Percentiles rank a stretch among this genome's conserved stretches.
These are phyloP conservation scores for Drosophila affinis DNA, from an alignment of 2,888 invertebrate genomes.

Conservation along the genomic window DNA sequence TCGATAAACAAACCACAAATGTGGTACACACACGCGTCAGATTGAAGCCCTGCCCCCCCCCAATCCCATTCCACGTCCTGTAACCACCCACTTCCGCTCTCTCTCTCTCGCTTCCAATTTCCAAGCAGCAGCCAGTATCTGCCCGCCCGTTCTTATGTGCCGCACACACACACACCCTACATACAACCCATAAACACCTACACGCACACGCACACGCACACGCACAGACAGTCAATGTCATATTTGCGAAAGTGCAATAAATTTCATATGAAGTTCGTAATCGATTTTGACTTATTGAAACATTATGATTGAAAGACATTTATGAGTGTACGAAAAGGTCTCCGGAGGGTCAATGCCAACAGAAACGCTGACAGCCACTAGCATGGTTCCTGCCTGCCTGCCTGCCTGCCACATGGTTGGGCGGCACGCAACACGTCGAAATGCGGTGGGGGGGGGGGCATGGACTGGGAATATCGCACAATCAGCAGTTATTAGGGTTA, in stretches of 20 bases:
- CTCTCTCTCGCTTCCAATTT: too few relatives aligned
- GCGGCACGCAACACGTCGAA: conserved; percentile 50
- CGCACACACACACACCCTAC: conserved; percentile 1
- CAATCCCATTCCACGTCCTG: background rate
- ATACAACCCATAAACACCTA: background rate
- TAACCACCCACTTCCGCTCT: background rate
- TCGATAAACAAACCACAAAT: conserved; percentile 55
- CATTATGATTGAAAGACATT: conserved; percentile 83
- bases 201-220: conserved; percentile 13
- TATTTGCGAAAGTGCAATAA: conserved; percentile 82
- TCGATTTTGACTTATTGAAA: conserved; percentile 83
- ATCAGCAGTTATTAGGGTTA: conserved; percentile 76
- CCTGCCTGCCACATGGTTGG: conserved; percentile 4
- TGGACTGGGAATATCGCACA: conserved; percentile 65
- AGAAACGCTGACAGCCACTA: conserved; percentile 69
- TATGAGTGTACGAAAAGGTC: conserved; percentile 79
- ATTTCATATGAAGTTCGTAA: conserved; percentile 82
- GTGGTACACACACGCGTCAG: conserved; percentile 57
- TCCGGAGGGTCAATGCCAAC: conserved; percentile 78
- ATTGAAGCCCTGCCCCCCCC: conserved; percentile 20
- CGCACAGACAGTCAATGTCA: conserved; percentile 72
- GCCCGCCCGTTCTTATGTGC: conserved; percentile 12
- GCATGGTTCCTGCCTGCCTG: background rate
- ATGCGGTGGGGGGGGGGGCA: background rate
- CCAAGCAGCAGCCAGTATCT: conserved; percentile 11